Evolutionary conservation across 2,113 vertebrate species (phyloP).

Genomic region (Rhipidura dahli): DNA sequence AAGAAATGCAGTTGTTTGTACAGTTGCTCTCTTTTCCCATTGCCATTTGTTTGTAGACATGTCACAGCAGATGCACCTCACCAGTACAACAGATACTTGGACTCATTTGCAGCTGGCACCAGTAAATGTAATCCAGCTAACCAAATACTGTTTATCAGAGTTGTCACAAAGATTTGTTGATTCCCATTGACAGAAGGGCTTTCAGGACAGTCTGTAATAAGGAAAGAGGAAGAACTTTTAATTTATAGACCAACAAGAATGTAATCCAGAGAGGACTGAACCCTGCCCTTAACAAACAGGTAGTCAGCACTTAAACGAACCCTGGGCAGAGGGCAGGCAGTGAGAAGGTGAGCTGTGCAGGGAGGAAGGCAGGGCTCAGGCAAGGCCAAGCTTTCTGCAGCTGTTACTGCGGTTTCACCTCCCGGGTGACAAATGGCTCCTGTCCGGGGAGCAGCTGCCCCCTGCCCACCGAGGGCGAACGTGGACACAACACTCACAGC

Average conservation of each 20-base stretch:
- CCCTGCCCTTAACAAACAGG: background rate
- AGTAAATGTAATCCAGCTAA: background rate
- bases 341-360: background rate
- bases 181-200: background rate
- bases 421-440: background rate
- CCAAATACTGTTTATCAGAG: background rate
- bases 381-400: background rate
- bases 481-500: accelerated
- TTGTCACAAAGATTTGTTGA: slow-evolving; percentile 16
- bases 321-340: accelerated
- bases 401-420: background rate
- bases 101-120: background rate
- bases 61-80: slow-evolving; percentile 33
- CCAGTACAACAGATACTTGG: background rate
- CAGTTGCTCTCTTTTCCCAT: background rate
- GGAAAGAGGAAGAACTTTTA: slow-evolving; percentile 25
- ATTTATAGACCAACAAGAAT: background rate
- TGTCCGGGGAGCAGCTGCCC: background rate
- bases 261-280: background rate
- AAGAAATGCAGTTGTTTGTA: background rate
- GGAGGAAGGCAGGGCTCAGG: background rate
- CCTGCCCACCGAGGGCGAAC: background rate
- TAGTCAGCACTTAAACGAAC: background rate
- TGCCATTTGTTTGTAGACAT: slow-evolving; percentile 24
- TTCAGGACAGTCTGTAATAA: background rate